Base-by-base conservation (phyloP, 2,113 vertebrate species). In the Fulmarus glacialis region DNA sequence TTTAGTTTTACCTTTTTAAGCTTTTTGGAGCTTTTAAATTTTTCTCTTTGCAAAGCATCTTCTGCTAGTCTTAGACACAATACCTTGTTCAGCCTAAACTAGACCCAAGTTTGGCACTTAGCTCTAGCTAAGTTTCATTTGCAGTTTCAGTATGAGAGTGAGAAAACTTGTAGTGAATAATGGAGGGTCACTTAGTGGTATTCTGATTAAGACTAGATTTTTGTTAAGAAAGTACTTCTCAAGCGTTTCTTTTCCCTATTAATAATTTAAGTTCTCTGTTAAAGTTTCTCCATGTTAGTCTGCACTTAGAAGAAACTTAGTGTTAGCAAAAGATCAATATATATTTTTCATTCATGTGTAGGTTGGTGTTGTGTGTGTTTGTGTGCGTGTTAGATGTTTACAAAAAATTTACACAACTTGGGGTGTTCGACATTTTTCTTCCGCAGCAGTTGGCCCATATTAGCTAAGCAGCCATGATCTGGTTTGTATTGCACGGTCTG, bases 401-500 rank as follows among this genome's bases (percentile, higher is more conserved):
- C 98, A 97, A 98, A 99, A 91, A 99, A 99, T 99, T 99, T 99
- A 99, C 99, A 99, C 99, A 99, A 99, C 99, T 99, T 99, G 99
- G 99, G 99, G 99, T 99, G 99, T 99, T 99, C 99, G 99, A 99
- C 99, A 92, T 99, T 99, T 99, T 99, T 99, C 99, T 99, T 99
- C 99, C 99, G 99, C 99, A 99, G 99, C 99, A 99, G 99, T 99
- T 99, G 99, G 99, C 99, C 99, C 99, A 99, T 99, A 99, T 99
- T 99, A 99, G 99, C 99, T 99, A 99, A 99, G 99, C 99, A 99
- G 99, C 99, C 99, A 99, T 99, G 99, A 99, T 99, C 99, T 98
- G 99, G 99, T 99, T 99, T 99, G 99, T 99, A 99, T 99, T 99
- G 99, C 99, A 99, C 99, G 99, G 99, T 99, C 99, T 99, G 99